Evolutionary conservation across 2,888 invertebrate species (phyloP), one percentile per base, ranked within the genome.

Genomic region (Antheraea assamensis): DNA sequence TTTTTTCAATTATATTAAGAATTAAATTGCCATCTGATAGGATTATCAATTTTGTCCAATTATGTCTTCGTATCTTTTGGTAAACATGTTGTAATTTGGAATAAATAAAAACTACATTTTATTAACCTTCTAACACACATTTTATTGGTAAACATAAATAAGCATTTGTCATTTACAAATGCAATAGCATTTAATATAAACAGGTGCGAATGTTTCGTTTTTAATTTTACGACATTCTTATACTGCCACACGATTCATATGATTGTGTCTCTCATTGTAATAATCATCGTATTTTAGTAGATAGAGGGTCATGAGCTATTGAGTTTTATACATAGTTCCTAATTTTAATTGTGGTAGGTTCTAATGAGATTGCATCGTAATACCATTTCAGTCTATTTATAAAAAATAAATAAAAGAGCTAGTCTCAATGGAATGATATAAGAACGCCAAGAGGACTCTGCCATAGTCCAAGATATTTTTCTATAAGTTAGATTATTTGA

Each of bases 391-490:
- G 30, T 17, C 27, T 64, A 27, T 30, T 64, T 55, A 30, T 30
- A 64, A 42, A 42, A 42, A 30, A 3, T 17, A 30, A 17, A 30
- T 80, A 79, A 81, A 81, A 77, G 78, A 77, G 73, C 74, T 75
- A 78, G 58, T 78, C 81, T 83, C 80, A 81, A 85, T 85, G 84
- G 80, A 79, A 76, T 79, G 81, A 82, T 88, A 89, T 89, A 87
- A 89, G 87, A 90, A 86, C 83, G 83, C 83, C 88, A 88, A 90
- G 87, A 82, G 85, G 82, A 83, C 84, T 84, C 87, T 87, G 82
- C 7, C 7, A 77, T 79, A 78, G 76, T 71, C 74, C 75, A 76
- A 79, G 81, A 77, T 79, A 88, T 90, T 90, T 87, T 90, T 42
- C 13, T 13, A 42, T 42, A 2, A 7, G 10, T 42, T 42, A 42